A percentile compares a stretch with the other conserved stretches of the same genome.
Evolutionary conservation across 2,113 vertebrate species (phyloP).

Genomic region (Spheniscus mendiculus): DNA sequence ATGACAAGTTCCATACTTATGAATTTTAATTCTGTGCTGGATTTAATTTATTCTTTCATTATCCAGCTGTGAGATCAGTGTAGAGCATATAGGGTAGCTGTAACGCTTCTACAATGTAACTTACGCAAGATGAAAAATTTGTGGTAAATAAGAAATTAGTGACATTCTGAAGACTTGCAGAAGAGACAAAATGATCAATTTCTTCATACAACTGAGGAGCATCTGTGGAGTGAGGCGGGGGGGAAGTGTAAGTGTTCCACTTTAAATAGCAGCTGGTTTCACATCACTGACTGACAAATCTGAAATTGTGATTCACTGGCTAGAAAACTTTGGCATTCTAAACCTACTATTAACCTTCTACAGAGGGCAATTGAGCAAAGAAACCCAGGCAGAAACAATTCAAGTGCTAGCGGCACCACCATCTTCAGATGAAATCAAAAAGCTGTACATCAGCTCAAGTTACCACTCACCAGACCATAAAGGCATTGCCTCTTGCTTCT

Average conservation of each 20-base stretch:
- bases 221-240: neutral
- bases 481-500: slow-evolving; percentile 13
- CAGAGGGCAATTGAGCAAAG: slow-evolving; percentile 22
- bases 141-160: slow-evolving; percentile 43
- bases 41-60: slow-evolving; percentile 28
- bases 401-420: neutral
- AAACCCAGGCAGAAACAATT: neutral
- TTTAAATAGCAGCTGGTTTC: slow-evolving; percentile 54
- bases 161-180: slow-evolving; percentile 16
- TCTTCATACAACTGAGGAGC: neutral
- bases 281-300: slow-evolving; percentile 45
- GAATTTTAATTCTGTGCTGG: slow-evolving; percentile 37
- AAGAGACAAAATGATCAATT: slow-evolving; percentile 31
- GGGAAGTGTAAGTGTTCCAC: neutral
- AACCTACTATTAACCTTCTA: slow-evolving; percentile 54
- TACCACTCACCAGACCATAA: slow-evolving; percentile 1
- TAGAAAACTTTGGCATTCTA: slow-evolving; percentile 42
- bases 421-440: slow-evolving; percentile 34
- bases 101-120: neutral
- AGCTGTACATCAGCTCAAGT: neutral
- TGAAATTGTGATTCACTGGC: slow-evolving; percentile 39
- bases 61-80: slow-evolving; percentile 39
- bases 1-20: neutral
- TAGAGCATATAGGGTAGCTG: neutral
- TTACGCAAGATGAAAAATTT: neutral